Evolutionary conservation across 1,140 invertebrate species (phyloP), one percentile per base, ranked within the genome.

Genomic region (Cyclina sinensis): DNA sequence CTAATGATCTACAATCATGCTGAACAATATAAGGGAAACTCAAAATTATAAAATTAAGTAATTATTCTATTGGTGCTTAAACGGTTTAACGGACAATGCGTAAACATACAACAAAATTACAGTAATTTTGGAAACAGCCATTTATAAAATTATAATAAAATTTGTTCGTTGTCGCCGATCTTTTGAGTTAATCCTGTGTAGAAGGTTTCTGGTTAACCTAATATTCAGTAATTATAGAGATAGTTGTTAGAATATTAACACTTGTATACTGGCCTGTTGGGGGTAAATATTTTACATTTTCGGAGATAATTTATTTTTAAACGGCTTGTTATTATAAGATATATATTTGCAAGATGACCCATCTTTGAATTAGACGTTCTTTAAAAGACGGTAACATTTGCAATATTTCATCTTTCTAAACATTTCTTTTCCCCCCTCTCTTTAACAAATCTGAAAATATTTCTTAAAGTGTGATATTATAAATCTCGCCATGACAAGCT

Each of bases 21-120:
- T 39, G 78, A 65, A 86, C 84, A 86, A 86, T 78, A 48, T 37
- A 62, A 62, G 73, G 68, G 73, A 86, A 78, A 86, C 68, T 57
- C 48, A 62, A 70, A 86, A 86, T 86, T 86, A 62, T 51, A 76
- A 86, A 76, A 76, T 86, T 76, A 39, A 62, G 84, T 86, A 86
- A 86, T 86, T 86, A 78, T 24, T 62, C 37, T 32, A 59, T 86
- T 54, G 84, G 35, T 12, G 70, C 51, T 86, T 86, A 86, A 70
- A 78, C 70, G 84, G 48, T 86, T 86, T 86, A 78, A 76, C 74
- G 84, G 70, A 59, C 70, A 43, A 59, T 76, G 84, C 68, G 51
- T 62, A 86, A 86, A 78, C 62, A 86, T 86, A 78, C 59, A 35
- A 59, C 57, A 65, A 78, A 86, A 86, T 86, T 86, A 86, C 70